Conservation (phyloP, 2,888 invertebrate species). For the Cremastinae sp. region DNA sequence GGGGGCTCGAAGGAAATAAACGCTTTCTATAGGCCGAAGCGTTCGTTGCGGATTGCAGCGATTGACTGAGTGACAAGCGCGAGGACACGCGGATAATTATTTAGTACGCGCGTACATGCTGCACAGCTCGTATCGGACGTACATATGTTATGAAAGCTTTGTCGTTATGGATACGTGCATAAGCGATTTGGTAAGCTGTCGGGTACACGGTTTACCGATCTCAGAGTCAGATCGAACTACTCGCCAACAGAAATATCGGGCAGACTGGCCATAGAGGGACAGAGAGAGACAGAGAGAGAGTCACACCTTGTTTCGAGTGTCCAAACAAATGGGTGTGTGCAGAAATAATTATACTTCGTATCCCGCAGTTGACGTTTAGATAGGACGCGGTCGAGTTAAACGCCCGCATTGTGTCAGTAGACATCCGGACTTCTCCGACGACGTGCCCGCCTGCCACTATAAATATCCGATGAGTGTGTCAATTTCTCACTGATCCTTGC, state of each 20-base stretch:
- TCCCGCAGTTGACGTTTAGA: slow-evolving; percentile 44
- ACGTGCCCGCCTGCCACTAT: slow-evolving; percentile 34
- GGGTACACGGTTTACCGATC: neutral
- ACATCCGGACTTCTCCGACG: slow-evolving; percentile 66
- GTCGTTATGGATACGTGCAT: slow-evolving; percentile 73
- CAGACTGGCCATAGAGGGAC: neutral
- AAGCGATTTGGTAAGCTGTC: slow-evolving; percentile 16
- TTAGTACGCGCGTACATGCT: no score
- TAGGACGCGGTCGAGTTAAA: slow-evolving; percentile 56
- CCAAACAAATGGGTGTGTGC: slow-evolving; percentile 12
- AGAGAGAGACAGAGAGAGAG: no score
- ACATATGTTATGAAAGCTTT: slow-evolving; percentile 68
- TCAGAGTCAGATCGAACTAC: no score
- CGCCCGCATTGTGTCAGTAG: slow-evolving; percentile 66
- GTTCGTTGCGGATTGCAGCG: no score
- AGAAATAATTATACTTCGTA: slow-evolving; percentile 47
- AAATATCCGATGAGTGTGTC: slow-evolving; percentile 16
- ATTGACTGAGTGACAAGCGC: no score
- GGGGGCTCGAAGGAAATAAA: no score
- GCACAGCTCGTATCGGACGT: no score
- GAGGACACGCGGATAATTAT: no score
- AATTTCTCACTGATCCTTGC: slow-evolving; percentile 5
- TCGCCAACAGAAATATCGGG: no score
- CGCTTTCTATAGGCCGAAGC: no score
- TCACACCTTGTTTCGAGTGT: neutral